Base-by-base conservation (phyloP, 1,140 invertebrate species). In the Bombus confusus region DNA sequence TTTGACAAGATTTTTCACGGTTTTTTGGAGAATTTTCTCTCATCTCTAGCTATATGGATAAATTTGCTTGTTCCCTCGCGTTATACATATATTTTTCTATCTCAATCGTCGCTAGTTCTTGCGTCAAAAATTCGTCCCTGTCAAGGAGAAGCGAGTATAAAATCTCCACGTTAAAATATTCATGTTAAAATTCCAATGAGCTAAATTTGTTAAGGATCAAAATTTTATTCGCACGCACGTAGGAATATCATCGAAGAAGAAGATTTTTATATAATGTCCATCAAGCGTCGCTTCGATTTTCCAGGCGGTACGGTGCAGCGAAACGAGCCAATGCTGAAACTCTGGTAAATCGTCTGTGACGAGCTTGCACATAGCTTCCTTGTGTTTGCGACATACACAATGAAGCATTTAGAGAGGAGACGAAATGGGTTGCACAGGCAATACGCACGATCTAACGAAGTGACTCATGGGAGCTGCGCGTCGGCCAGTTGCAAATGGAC, bases 271-370 rank as follows among this genome's bases (percentile, higher is more conserved):
- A 43, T 22, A 34, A 78, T 25, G 34, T 6, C 31, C 12, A n/a
- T 52, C 37, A 72, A 47, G 22, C 64, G 39, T 25, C 31, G 37
- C 37, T n/a, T 74, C 69, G 69, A 86, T 88, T 88, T 74, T 82
- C 78, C 79, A 47, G 22, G 34, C 28, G 18, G 18, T 52, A 52
- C 59, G 41, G 37, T 39, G n/a, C 80, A 74, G 41, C 69, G 66
- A 41, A 69, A 68, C 77, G 22, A 74, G 62, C 66, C 52, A 62
- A 72, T 75, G 57, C 64, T 62, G 76, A 69, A 43, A 31, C 69
- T 39, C 18, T 69, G 82, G 83, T 76, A 88, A 88, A 89, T 88
- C 88, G 87, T 75, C 75, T 59, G 87, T 88, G 87, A 82, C 64
- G 74, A 68, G 28, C 41, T 64, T 72, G 22, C 68, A 80, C 34